Conservation (phyloP, 2,888 invertebrate species). For the Ophion ellenae region DNA sequence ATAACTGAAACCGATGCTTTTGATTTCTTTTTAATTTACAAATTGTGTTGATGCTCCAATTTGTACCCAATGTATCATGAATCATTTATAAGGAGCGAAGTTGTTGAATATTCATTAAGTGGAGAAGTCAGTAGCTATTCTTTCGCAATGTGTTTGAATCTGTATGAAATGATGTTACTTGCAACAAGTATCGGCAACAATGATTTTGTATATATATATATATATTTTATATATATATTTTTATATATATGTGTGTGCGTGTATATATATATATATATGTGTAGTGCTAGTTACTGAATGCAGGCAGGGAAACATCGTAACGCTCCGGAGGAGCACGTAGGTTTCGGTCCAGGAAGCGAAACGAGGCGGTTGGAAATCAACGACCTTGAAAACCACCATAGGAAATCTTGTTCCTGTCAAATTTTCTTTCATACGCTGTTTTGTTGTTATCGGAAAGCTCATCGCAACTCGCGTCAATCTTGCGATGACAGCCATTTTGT, state of each 20-base stretch:
- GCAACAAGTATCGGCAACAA: background rate
- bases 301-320: slow-evolving; percentile 56
- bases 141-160: background rate
- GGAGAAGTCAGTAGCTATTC: slow-evolving; percentile 1
- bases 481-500: slow-evolving; percentile 18
- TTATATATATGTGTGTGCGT: too few relatives aligned
- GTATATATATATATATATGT: background rate
- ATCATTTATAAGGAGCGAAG: background rate
- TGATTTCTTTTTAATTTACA: background rate
- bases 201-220: slow-evolving; percentile 4
- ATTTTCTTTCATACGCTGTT: slow-evolving; percentile 42
- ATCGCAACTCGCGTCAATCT: background rate
- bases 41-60: background rate
- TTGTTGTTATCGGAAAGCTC: slow-evolving; percentile 26
- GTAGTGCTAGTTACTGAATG: slow-evolving; percentile 28
- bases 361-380: slow-evolving; percentile 67
- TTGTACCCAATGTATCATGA: background rate
- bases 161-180: slow-evolving; percentile 8
- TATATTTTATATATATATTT: background rate
- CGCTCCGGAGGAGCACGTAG: slow-evolving; percentile 62
- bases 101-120: background rate
- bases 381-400: slow-evolving; percentile 62
- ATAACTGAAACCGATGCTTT: background rate
- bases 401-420: background rate
- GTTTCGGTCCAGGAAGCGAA: slow-evolving; percentile 68